Conservation (phyloP, 2,888 invertebrate species). For the Entomobrya multifasciata region DNA sequence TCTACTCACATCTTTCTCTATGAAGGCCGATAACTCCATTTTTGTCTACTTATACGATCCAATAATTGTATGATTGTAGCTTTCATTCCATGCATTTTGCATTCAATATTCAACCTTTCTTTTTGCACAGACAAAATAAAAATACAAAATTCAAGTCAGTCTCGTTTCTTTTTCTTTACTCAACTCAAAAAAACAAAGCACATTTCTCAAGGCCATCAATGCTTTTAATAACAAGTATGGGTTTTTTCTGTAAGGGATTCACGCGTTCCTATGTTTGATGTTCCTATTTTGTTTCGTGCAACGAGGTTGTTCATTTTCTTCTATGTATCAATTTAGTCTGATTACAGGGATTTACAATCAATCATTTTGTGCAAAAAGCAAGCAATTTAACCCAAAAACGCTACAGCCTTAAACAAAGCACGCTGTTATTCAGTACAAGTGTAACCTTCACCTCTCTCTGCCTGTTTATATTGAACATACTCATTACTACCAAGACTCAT, state of each 20-base stretch:
- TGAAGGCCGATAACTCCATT: too few relatives aligned
- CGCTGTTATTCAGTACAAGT: background rate
- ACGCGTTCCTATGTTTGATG: background rate
- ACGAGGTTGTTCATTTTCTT: background rate
- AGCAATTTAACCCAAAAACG: background rate
- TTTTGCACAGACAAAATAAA: too few relatives aligned
- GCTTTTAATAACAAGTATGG: too few relatives aligned
- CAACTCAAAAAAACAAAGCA: too few relatives aligned
- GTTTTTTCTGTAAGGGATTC: background rate
- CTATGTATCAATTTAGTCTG: conserved; percentile 14
- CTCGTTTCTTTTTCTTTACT: too few relatives aligned
- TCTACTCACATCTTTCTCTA: too few relatives aligned
- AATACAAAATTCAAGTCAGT: too few relatives aligned
- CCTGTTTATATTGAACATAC: background rate
- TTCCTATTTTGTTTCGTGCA: background rate
- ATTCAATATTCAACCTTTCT: too few relatives aligned
- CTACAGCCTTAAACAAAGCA: background rate
- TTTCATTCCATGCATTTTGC: too few relatives aligned
- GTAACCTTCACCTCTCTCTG: background rate
- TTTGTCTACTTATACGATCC: too few relatives aligned
- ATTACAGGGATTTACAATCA: background rate
- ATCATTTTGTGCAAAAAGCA: conserved; percentile 6
- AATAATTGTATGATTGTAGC: too few relatives aligned
- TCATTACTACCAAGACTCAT: background rate
- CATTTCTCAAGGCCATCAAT: too few relatives aligned